A percentile compares a stretch with the other conserved stretches of the same genome.
phyloP scores from a whole-genome alignment of 2,113 vertebrate genomes.

The Anthoscopus minutus region DNA sequence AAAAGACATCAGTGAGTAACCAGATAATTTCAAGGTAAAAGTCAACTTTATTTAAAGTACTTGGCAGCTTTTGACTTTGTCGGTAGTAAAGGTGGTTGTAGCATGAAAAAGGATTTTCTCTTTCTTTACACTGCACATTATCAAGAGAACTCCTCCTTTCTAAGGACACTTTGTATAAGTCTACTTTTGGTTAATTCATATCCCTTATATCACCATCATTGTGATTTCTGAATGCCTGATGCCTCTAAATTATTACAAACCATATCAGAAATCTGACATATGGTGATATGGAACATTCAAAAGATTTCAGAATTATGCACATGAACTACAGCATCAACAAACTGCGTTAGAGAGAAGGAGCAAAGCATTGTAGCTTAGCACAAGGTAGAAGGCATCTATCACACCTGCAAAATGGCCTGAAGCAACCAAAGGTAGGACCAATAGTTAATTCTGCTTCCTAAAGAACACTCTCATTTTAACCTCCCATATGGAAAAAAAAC shows the following conservation, averaged over 20 bases:
- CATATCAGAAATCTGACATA: neutral
- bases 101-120: neutral
- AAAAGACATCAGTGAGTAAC: constrained; percentile 12
- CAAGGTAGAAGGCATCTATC: neutral
- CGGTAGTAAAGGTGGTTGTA: neutral
- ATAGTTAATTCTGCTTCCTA: neutral
- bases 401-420: neutral
- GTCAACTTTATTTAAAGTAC: neutral
- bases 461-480: neutral
- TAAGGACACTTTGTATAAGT: neutral
- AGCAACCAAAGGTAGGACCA: neutral
- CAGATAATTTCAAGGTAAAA: neutral
- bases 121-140: neutral
- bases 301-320: neutral
- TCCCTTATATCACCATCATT: neutral
- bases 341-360: neutral
- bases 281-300: neutral
- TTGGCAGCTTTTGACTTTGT: neutral
- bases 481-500: neutral
- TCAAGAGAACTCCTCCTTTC: neutral
- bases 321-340: neutral
- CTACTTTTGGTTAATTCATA: neutral
- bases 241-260: neutral
- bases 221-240: neutral
- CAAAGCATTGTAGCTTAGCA: neutral